Base-by-base conservation (phyloP, 2,888 invertebrate species). In the Pammene fasciana region DNA sequence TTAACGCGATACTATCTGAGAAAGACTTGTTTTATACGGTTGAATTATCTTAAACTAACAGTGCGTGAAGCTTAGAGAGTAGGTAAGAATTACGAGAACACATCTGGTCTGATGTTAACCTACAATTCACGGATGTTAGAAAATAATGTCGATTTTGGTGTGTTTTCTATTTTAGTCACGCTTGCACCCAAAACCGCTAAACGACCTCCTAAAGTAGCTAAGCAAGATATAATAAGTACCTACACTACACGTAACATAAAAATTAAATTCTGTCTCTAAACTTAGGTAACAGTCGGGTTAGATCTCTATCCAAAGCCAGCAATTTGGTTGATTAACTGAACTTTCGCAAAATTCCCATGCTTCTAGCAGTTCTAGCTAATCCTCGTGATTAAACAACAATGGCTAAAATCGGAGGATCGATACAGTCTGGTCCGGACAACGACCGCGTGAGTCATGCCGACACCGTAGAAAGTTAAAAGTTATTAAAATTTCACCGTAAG, bases 401-500 rank as follows among this genome's bases (percentile, higher is more conserved):
- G 48, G 71, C 71, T 66, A 72, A 71, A 71, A 72, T 57, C 73
- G 72, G 71, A 70, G 78, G 79, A 83, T 83, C 82, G 71, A 84
- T 84, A 78, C 61, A 72, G 74, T 70, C 72, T 64, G 60, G 68
- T 14, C 71, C 72, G 62, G 72, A 74, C 86, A 87, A 75, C 87
- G 88, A 88, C 45, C 34, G 67, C 34, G 67, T 77, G 79, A 78
- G 72, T 79, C 80, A 79, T 62, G 71, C 73, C 79, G 76, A 76
- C 83, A 77, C 78, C 77, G 85, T 89, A 89, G 90, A 90, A 90
- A 90, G 90, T 90, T 87, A 78, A 73, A 84, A 85, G 80, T 88
- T 89, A 89, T 89, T 89, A 89, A 89, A 89, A 89, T 89, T 90
- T 89, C 89, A 89, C 90, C 89, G 90, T 88, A 88, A 89, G 85